These are phyloP conservation scores for Drosophila chauvacae DNA, from an alignment of 1,140 invertebrate genomes.

Conservation along the genomic window DNA sequence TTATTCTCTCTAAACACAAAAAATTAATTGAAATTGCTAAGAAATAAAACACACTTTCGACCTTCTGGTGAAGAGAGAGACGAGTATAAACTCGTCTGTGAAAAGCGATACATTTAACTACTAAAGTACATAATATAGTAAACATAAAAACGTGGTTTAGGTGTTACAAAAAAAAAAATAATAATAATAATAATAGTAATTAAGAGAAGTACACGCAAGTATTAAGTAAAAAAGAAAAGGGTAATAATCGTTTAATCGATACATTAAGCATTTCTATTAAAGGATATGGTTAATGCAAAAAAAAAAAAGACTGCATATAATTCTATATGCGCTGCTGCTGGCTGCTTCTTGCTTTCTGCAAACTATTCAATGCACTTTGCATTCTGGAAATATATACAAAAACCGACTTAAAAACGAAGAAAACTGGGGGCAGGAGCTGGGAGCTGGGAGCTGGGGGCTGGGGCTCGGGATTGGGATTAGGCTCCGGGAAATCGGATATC, in stretches of 20 bases:
- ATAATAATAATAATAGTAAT: conserved; percentile 46
- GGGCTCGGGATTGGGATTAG: conserved; percentile 4
- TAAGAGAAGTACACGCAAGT: conserved; percentile 52
- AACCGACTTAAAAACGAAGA: conserved; percentile 44
- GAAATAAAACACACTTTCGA: conserved; percentile 57
- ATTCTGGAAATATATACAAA: conserved; percentile 55
- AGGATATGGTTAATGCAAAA: conserved; percentile 24
- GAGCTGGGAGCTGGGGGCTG: neutral
- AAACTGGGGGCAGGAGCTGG: conserved; percentile 25
- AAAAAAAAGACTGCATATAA: conserved; percentile 34
- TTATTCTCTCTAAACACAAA: conserved; percentile 53
- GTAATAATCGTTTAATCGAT: conserved; percentile 52
- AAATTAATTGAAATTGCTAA: conserved; percentile 63
- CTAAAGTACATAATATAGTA: conserved; percentile 61
- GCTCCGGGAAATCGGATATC: neutral
- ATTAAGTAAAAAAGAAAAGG: conserved; percentile 52
- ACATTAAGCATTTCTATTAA: conserved; percentile 59
- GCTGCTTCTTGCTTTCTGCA: conserved; percentile 9
- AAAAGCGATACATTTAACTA: conserved; percentile 56
- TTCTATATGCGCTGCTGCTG: conserved; percentile 24
- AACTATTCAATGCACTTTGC: conserved; percentile 5
- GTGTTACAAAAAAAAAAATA: conserved; percentile 41
- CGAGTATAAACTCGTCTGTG: neutral
- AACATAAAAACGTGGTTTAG: conserved; percentile 42
- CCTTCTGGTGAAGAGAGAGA: neutral